Evolutionary conservation across 2,113 vertebrate genomes (phyloP).

Genomic region (Gymnobelideus leadbeateri): DNA sequence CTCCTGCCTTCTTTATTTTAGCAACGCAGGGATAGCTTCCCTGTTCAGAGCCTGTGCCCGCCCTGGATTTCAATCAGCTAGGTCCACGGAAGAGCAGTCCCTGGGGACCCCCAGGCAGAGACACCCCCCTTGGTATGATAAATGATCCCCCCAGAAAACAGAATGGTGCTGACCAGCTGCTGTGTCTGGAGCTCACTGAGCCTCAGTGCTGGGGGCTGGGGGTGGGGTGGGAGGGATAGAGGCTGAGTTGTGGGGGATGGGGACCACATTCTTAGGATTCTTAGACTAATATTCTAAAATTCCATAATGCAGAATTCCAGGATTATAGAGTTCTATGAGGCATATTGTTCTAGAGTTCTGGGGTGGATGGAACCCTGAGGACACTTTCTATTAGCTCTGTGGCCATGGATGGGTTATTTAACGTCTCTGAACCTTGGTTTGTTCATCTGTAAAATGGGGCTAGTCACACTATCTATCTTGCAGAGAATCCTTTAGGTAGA

Average conservation of each 20-base stretch:
- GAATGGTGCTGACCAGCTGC: slow-evolving; percentile 60
- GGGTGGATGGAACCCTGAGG: neutral
- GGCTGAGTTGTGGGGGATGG: neutral
- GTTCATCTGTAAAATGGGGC: neutral
- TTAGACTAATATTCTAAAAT: neutral
- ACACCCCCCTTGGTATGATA: slow-evolving; percentile 68
- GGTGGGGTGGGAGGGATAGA: neutral
- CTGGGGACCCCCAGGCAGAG: neutral
- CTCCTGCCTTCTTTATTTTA: slow-evolving; percentile 65
- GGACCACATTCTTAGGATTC: neutral
- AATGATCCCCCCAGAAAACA: slow-evolving; percentile 54
- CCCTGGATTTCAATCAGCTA: slow-evolving; percentile 70
- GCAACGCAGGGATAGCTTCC: slow-evolving; percentile 47
- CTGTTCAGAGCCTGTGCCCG: slow-evolving; percentile 27
- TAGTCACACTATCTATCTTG: neutral
- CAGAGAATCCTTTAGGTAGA: neutral
- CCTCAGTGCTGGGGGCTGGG: neutral
- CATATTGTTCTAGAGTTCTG: neutral
- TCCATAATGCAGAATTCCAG: neutral
- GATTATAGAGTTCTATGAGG: neutral
- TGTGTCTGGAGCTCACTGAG: slow-evolving; percentile 18
- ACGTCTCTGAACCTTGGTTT: neutral
- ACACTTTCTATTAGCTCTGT: neutral
- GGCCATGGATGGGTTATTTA: neutral
- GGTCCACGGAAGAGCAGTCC: slow-evolving; percentile 44